Evolutionary conservation across 2,797 vertebrate genomes (phyloP).

Genomic region (Oryzias sinensis): DNA sequence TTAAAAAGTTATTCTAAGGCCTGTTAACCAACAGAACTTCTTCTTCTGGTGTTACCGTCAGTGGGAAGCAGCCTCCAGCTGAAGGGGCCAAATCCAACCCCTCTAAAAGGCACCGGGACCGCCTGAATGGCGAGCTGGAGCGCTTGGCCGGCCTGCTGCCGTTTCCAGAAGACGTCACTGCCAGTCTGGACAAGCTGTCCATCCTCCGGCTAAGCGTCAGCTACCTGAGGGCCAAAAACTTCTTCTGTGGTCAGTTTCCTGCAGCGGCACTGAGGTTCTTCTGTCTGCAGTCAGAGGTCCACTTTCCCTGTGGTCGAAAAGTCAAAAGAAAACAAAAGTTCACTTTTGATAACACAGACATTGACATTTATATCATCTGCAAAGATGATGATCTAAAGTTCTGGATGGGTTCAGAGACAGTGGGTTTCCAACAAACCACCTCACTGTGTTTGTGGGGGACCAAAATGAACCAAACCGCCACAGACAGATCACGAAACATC

Average conservation of each 20-base stretch:
- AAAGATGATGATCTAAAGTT: too few relatives aligned
- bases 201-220: conserved; percentile 79
- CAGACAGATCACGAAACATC: too few relatives aligned
- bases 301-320: background rate
- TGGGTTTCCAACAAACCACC: too few relatives aligned
- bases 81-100: conserved; percentile 78
- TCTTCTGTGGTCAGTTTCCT: conserved; percentile 71
- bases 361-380: too few relatives aligned
- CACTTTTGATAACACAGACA: background rate
- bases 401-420: too few relatives aligned
- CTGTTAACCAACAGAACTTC: background rate
- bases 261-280: background rate
- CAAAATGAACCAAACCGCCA: too few relatives aligned
- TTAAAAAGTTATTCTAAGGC: too few relatives aligned
- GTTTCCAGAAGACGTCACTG: conserved; percentile 75
- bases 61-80: conserved; percentile 53
- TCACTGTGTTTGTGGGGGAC: too few relatives aligned
- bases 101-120: conserved; percentile 78
- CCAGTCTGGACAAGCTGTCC: conserved; percentile 82
- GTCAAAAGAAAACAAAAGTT: background rate
- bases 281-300: too few relatives aligned
- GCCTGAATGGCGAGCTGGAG: conserved; percentile 82
- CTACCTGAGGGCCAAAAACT: conserved; percentile 78
- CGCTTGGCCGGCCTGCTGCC: conserved; percentile 77
- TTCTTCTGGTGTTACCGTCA: conserved; percentile 25